Percentiles rank a stretch among this genome's conserved stretches.
Conservation (phyloP, 2,888 invertebrate species). For the Cephus pygmeus region DNA sequence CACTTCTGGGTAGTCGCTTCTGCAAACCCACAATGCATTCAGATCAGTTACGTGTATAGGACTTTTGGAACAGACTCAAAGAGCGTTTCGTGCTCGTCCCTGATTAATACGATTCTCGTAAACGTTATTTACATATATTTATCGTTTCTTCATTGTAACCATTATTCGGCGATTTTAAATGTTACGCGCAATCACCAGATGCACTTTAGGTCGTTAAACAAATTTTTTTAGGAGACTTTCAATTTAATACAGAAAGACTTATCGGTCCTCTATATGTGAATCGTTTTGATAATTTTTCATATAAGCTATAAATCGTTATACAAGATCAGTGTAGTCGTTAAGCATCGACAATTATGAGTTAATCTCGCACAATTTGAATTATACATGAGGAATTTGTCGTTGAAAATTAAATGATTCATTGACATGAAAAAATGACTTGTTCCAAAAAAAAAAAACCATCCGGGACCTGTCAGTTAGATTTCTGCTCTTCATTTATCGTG, state of each 20-base stretch:
- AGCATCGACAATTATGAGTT: neutral
- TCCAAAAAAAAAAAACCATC: neutral
- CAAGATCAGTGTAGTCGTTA: too few relatives aligned
- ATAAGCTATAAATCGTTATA: too few relatives aligned
- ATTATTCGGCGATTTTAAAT: neutral
- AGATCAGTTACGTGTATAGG: neutral
- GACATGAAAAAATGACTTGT: neutral
- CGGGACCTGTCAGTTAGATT: neutral
- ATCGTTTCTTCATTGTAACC: neutral
- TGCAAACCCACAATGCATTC: neutral
- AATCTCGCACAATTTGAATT: neutral
- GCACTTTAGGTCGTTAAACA: neutral
- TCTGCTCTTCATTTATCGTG: neutral
- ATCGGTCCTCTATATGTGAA: too few relatives aligned
- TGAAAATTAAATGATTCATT: neutral
- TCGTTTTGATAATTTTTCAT: too few relatives aligned
- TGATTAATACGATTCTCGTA: neutral
- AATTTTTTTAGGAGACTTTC: neutral
- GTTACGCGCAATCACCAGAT: neutral
- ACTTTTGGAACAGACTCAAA: neutral
- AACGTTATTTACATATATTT: neutral
- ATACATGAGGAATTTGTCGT: neutral
- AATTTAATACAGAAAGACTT: neutral
- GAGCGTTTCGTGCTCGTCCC: neutral
- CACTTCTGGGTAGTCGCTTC: neutral